A percentile compares a stretch with the other conserved stretches of the same genome.
phyloP scores from a whole-genome alignment of 2,113 vertebrate genomes.

The Engystomops pustulosus region DNA sequence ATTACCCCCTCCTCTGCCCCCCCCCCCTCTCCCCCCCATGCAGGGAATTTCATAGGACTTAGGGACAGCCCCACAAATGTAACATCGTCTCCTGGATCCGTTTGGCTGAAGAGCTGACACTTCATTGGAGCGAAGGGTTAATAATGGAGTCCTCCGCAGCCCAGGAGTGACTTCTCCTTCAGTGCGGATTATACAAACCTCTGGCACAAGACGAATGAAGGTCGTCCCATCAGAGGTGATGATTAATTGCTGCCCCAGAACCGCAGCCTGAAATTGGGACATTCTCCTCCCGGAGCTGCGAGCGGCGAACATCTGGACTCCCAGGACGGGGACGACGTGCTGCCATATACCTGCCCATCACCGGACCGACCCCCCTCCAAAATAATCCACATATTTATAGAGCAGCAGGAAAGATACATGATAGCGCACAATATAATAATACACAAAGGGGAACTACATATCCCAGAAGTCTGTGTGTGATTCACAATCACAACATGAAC shows the following conservation, averaged over 20 bases:
- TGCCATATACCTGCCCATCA: slow-evolving; percentile 18
- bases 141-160: neutral
- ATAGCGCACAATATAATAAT: no score
- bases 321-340: slow-evolving; percentile 6
- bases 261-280: slow-evolving; percentile 66
- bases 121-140: neutral
- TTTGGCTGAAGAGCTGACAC: neutral
- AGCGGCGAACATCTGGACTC: slow-evolving; percentile 60
- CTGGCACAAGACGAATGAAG: slow-evolving; percentile 77
- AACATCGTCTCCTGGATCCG: no score
- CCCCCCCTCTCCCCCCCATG: no score
- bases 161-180: neutral
- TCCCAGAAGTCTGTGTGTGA: no score
- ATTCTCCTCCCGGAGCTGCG: slow-evolving; percentile 56
- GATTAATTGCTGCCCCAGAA: slow-evolving; percentile 75
- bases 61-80: no score
- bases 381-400: no score
- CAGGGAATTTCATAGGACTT: no score
- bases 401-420: no score
- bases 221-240: slow-evolving; percentile 66
- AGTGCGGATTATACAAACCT: slow-evolving; percentile 66
- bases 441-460: no score
- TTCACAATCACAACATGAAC: neutral
- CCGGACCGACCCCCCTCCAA: neutral
- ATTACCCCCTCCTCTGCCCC: no score